Base-by-base conservation (phyloP, 1,140 invertebrate genomes). In the Drosophila elegans region DNA sequence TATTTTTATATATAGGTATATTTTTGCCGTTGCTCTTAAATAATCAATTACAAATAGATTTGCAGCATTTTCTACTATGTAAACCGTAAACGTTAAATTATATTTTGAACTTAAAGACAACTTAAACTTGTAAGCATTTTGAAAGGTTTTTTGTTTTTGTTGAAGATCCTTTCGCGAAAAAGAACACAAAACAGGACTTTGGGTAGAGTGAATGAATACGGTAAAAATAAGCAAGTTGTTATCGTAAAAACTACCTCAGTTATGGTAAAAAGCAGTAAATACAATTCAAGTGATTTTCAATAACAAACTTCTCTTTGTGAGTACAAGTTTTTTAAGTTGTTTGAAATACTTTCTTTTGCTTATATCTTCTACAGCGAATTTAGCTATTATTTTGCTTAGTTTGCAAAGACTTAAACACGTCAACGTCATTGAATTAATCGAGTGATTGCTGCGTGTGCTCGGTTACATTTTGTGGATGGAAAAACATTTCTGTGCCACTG, bases 31-130 rank as follows among this genome's bases (percentile, higher is more conserved):
- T 88, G 71, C 83, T 77, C 83, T 88, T 88, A 88, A 63, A 71
- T 48, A 74, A 75, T 71, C 59, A 68, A 89, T 88, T 88, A 88
- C 64, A 89, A 83, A 66, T 88, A 88, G 79, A 83, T 89, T 89
- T 88, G 83, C 79, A 86, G 71, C 83, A 83, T 83, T 85, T 85
- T 76, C 73, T 75, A 76, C 48, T 75, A 75, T 76, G 48, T 75
- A 75, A 75, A 76, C 72, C 72, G 73, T 75, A 75, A 86, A 82
- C 45, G 45, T 89, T 89, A 88, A 89, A 83, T 88, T 61, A 76
- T 88, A 80, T 76, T 78, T 86, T 89, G 83, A 88, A 89, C 83
- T 88, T 88, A 88, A 85, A 88, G 56, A 79, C 68, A 88, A 88
- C 83, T 89, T 88, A 88, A 85, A 73, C 39, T 76, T 83, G 75